Percentiles rank a stretch among this genome's conserved stretches.
Evolutionary conservation across 2,797 vertebrate species (phyloP).

Genomic region (Loriculus beryllinus): DNA sequence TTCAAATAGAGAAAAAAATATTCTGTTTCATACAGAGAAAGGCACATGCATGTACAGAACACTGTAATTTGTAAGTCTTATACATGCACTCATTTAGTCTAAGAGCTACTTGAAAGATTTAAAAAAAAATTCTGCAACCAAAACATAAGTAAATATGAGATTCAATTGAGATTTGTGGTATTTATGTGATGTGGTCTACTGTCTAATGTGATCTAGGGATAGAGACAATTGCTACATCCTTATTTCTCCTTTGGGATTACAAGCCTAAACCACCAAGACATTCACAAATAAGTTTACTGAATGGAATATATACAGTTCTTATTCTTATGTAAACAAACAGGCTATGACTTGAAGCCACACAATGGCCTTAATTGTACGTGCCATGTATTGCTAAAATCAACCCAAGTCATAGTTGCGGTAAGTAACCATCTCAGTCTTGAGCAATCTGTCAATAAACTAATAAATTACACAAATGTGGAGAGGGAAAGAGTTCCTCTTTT

Average conservation of each 20-base stretch:
- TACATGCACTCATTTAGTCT: neutral
- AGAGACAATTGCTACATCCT: conserved; percentile 19
- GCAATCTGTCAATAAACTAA: conserved; percentile 71
- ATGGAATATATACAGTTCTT: conserved; percentile 55
- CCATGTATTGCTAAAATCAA: conserved; percentile 58
- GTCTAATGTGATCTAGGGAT: conserved; percentile 11
- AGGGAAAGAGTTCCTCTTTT: conserved; percentile 35
- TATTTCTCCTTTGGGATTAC: conserved; percentile 47
- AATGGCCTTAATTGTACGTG: conserved; percentile 65
- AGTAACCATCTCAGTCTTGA: conserved; percentile 57
- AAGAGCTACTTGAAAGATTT: neutral
- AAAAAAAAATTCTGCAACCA: neutral
- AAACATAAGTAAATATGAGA: neutral
- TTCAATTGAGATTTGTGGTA: conserved; percentile 25
- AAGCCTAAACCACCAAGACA: conserved; percentile 29
- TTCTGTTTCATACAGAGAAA: neutral
- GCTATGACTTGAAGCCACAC: conserved; percentile 56
- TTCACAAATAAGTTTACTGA: conserved; percentile 59
- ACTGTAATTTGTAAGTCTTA: neutral
- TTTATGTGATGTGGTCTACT: neutral
- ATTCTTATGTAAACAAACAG: conserved; percentile 70
- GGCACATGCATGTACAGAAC: neutral
- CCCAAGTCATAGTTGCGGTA: conserved; percentile 49
- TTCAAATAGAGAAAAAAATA: neutral
- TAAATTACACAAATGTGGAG: conserved; percentile 61